Evolutionary conservation across 2,797 vertebrate genomes (phyloP).

Genomic region (Syngnathus acus): DNA sequence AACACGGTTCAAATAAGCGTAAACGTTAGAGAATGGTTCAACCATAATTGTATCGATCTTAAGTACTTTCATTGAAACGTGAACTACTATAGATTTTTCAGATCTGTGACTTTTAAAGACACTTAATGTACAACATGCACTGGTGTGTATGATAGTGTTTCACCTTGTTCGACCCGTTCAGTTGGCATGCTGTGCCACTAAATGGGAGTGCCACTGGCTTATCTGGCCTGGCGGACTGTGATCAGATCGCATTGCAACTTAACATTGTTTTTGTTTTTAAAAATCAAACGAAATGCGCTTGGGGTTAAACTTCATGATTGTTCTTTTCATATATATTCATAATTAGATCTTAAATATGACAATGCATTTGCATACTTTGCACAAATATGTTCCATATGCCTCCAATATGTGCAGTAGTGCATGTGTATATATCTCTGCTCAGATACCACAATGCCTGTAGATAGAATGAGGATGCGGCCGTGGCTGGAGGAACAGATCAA

Average conservation of each 20-base stretch:
- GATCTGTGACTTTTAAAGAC: not conserved
- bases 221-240: conserved; percentile 4
- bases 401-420: not conserved
- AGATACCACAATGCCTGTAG: conserved; percentile 88
- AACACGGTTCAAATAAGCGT: not conserved
- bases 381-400: not conserved
- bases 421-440: not conserved
- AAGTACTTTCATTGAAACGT: not conserved
- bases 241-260: not conserved
- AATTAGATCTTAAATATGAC: not conserved
- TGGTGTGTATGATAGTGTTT: not conserved
- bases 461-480: conserved; percentile 96
- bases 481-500: conserved; percentile 98
- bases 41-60: not conserved
- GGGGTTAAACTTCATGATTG: not conserved
- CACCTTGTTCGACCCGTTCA: conserved; percentile 5
- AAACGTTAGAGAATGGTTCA: not conserved
- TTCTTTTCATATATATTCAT: not conserved
- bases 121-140: not conserved
- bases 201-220: not conserved
- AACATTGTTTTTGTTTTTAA: not conserved
- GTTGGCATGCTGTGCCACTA: not conserved
- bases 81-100: too few relatives aligned
- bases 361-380: not conserved
- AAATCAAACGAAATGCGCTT: not conserved